Evolutionary conservation across 2,113 vertebrate species (phyloP).

Genomic region (Dasyornis broadbenti): DNA sequence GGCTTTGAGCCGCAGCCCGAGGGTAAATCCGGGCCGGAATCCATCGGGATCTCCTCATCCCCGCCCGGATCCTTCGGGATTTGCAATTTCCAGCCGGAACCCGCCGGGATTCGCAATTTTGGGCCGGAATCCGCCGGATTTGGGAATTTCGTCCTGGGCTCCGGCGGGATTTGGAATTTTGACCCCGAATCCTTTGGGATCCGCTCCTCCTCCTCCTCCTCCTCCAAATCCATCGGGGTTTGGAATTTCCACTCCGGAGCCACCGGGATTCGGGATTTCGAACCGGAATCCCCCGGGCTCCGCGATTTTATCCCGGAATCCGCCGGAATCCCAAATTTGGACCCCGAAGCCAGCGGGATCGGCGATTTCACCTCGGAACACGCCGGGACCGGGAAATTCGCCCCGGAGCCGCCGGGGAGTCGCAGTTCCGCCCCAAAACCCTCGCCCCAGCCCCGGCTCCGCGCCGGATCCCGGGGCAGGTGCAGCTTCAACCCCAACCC

Average conservation of each 20-base stretch:
- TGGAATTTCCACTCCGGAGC: too few relatives aligned
- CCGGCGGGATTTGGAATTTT: not conserved
- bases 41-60: not conserved
- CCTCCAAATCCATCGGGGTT: too few relatives aligned
- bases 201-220: too few relatives aligned
- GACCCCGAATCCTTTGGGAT: not conserved
- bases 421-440: accelerated
- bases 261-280: too few relatives aligned
- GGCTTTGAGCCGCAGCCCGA: accelerated
- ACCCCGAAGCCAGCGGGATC: too few relatives aligned
- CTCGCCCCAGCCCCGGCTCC: not conserved
- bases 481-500: not conserved
- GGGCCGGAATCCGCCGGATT: not conserved
- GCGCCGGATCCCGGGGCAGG: not conserved
- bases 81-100: not conserved
- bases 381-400: not conserved
- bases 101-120: not conserved
- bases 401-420: too few relatives aligned
- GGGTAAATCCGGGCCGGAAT: not conserved
- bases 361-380: too few relatives aligned
- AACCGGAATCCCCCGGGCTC: not conserved
- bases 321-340: too few relatives aligned
- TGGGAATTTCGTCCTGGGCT: not conserved
- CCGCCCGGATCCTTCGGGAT: not conserved
- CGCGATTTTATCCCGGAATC: too few relatives aligned